Evolutionary conservation across 2,888 invertebrate species (phyloP).

Genomic region (Dasypolia templi): DNA sequence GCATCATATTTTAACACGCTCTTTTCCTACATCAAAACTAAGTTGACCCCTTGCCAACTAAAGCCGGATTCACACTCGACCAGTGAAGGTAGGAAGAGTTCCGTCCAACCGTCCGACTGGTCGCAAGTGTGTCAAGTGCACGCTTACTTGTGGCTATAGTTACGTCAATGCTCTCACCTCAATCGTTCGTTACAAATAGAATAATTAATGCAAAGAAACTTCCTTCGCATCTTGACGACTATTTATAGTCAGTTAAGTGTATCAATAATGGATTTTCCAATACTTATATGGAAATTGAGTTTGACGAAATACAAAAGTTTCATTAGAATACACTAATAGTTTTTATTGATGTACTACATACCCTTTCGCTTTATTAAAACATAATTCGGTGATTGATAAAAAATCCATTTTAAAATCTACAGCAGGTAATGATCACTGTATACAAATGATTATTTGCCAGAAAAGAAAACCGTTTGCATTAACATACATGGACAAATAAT

Average conservation of each 20-base stretch:
- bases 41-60: conserved; percentile 5
- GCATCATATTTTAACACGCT: background rate
- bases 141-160: conserved; percentile 57
- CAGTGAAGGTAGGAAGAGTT: conserved; percentile 77
- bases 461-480: conserved; percentile 17
- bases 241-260: conserved; percentile 35
- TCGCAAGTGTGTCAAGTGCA: conserved; percentile 86
- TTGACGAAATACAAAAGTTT: background rate
- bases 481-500: conserved; percentile 1
- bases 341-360: conserved; percentile 12
- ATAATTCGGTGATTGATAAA: conserved; percentile 19
- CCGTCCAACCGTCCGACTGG: conserved; percentile 78
- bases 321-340: conserved; percentile 11
- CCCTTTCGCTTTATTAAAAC: conserved; percentile 34
- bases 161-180: conserved; percentile 80
- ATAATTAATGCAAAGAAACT: conserved; percentile 74
- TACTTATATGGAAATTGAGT: background rate
- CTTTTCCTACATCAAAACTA: background rate
- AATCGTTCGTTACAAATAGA: conserved; percentile 72
- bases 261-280: conserved; percentile 10
- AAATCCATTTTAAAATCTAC: conserved; percentile 16
- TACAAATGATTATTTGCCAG: conserved; percentile 15
- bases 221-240: conserved; percentile 47
- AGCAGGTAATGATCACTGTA: conserved; percentile 3
- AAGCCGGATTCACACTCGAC: conserved; percentile 28